Evolutionary conservation across 2,888 invertebrate species (phyloP), one percentile per base, ranked within the genome.

Genomic region (Schizotus pectinicornis): DNA sequence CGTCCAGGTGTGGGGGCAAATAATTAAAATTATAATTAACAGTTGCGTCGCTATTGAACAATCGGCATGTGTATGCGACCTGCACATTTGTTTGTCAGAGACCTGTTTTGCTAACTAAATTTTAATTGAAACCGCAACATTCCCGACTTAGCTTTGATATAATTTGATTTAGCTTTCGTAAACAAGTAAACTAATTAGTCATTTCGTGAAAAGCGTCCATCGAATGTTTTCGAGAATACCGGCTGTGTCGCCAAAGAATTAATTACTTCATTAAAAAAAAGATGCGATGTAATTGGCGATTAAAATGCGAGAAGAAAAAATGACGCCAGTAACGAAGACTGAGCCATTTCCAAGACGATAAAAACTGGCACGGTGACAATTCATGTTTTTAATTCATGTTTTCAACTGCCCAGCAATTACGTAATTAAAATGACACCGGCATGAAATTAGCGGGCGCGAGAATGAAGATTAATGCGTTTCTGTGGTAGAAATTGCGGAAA

Each of bases 121-220:
- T 74, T 73, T 73, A 74, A 74, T 74, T 74, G 73, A 71, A 74
- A 71, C 74, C 70, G 67, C 73, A 71, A 68, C 69, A 71, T 73
- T 68, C 67, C 68, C 64, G 64, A 67, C 68, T 71, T 69, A 64
- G 65, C 71, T 72, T 74, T 72, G 72, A 73, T 71, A 72, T 70
- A 71, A 73, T 73, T 72, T 67, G 63, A 68, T 62, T 65, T 56
- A 61, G 70, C 70, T 66, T 68, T 71, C 69, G 62, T 70, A 49
- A 54, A 65, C 58, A 64, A 60, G 63, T 67, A 65, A 69, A 73
- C 43, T 43, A 43, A 43, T 43, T 43, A 43, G 22, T 8, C 14
- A 43, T 43, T 43, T 30, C 22, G 22, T 5, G 22, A 22, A 22
- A 22, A 22, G 22, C 22, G 22, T 22, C 22, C 22, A 22, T 22